Percentiles rank a stretch among this genome's conserved stretches.
These are phyloP conservation scores for Drosophila grimshawi DNA, from an alignment of 1,140 invertebrate species.

Conservation along the genomic window DNA sequence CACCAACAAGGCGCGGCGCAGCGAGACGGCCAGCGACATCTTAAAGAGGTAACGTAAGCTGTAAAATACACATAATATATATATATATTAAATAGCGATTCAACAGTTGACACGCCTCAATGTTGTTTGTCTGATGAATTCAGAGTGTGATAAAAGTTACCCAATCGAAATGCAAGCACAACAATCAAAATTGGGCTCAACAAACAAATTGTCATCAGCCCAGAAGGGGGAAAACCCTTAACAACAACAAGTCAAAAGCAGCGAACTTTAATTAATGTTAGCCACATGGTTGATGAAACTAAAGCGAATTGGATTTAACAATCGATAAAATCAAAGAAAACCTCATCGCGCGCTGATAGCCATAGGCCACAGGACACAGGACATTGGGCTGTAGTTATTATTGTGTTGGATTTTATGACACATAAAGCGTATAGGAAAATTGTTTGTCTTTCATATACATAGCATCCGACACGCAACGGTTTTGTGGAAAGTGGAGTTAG, in stretches of 20 bases:
- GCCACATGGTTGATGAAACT: constrained; percentile 20
- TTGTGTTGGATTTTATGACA: constrained; percentile 32
- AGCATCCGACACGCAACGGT: constrained; percentile 23
- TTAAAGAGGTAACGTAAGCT: constrained; percentile 83
- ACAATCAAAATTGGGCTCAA: constrained; percentile 28
- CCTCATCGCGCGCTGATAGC: background rate
- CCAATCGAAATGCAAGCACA: constrained; percentile 15
- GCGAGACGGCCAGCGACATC: constrained; percentile 83
- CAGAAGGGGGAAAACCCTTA: constrained; percentile 3
- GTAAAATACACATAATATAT: constrained; percentile 11
- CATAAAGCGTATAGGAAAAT: constrained; percentile 39
- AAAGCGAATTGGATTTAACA: constrained; percentile 50
- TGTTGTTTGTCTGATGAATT: no score
- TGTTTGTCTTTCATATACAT: constrained; percentile 22
- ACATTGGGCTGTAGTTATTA: background rate
- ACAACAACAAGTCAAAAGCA: constrained; percentile 18
- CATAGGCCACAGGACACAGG: no score
- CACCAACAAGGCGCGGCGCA: constrained; percentile 72
- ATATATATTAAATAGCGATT: no score
- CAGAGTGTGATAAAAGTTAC: constrained; percentile 23
- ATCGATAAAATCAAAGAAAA: constrained; percentile 72
- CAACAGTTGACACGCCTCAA: no score
- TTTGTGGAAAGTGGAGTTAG: background rate
- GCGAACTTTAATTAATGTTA: constrained; percentile 73
- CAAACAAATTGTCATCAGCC: constrained; percentile 28